Evolutionary conservation across 2,888 invertebrate genomes (phyloP), one percentile per base, ranked within the genome.

Genomic region (Leucania comma): DNA sequence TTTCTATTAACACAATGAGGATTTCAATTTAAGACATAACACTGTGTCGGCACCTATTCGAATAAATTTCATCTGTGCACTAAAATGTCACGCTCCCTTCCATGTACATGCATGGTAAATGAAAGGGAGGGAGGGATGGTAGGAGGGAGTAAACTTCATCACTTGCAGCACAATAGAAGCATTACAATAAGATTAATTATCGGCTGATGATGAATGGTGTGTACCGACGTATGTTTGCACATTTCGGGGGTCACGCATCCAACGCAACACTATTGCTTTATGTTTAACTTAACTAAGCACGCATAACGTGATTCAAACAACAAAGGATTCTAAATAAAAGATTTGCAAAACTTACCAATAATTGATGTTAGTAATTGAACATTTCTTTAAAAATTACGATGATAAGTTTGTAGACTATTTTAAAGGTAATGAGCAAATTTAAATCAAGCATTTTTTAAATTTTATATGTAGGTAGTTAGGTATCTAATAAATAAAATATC

Each of bases 111-210:
- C 3, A 38, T 38, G 14, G 14, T 35, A 42, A 42, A 42, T 6
- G 42, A 20, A 5, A 42, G 1, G 42, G 17, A 42, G 17, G 38
- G 38, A 14, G 35, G 42, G 17, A 42, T 17, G 17, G 5, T 42
- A 42, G 17, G 24, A 53, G 38, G 35, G 22, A 35, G 24, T 67
- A 59, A 46, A 70, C 65, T 54, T 69, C 59, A 72, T 68, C 72
- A 76, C 59, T 74, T 63, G 32, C 51, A 53, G 61, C 64, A 83
- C 80, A 87, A 87, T 81, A 68, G 77, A 73, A 75, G 72, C 59
- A 73, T 70, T 62, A 86, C 85, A 82, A 88, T 85, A 87, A 62
- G 84, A 87, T 89, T 85, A 85, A 86, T 86, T 86, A 86, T 80
- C 50, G 58, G 9, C 57, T 73, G 66, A 66, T 87, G 85, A 88